Evolutionary conservation across 1,140 invertebrate species (phyloP).

Genomic region (Heliconius congener): DNA sequence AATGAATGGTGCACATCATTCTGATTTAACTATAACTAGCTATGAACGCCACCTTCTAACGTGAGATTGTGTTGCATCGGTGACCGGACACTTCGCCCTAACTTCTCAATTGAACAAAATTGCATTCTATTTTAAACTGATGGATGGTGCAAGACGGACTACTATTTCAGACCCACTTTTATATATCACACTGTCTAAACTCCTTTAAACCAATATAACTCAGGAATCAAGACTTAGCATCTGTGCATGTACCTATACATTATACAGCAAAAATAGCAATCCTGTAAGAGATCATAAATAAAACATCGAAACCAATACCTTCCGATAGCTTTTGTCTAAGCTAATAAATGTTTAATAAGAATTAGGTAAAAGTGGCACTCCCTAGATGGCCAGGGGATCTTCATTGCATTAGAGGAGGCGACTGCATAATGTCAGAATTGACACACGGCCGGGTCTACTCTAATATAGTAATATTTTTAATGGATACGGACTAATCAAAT

Average conservation of each 20-base stretch:
- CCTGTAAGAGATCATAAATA: conserved; percentile 75
- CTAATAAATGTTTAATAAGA: conserved; percentile 80
- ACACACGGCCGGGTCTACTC: conserved; percentile 43
- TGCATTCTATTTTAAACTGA: conserved; percentile 46
- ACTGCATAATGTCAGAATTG: conserved; percentile 73
- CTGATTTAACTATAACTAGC: conserved; percentile 65
- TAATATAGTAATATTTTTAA: conserved; percentile 52
- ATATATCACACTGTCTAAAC: conserved; percentile 24
- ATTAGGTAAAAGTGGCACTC: conserved; percentile 75
- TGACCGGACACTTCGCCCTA: conserved; percentile 21
- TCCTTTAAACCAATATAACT: neutral
- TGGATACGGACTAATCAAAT: conserved; percentile 46
- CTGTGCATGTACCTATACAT: neutral
- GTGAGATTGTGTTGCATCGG: conserved; percentile 20
- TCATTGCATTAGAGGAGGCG: conserved; percentile 70
- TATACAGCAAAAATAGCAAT: conserved; percentile 62
- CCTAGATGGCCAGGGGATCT: conserved; percentile 53
- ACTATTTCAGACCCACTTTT: conserved; percentile 25
- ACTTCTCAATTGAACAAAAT: conserved; percentile 40
- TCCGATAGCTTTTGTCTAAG: conserved; percentile 73
- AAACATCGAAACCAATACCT: conserved; percentile 68
- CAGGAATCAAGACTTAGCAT: neutral
- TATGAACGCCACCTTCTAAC: conserved; percentile 21
- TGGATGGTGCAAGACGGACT: conserved; percentile 18
- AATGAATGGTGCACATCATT: conserved; percentile 67